Evolutionary conservation across 23 tunicate species (phyloP).

Genomic region (Halocynthia roretzi): DNA sequence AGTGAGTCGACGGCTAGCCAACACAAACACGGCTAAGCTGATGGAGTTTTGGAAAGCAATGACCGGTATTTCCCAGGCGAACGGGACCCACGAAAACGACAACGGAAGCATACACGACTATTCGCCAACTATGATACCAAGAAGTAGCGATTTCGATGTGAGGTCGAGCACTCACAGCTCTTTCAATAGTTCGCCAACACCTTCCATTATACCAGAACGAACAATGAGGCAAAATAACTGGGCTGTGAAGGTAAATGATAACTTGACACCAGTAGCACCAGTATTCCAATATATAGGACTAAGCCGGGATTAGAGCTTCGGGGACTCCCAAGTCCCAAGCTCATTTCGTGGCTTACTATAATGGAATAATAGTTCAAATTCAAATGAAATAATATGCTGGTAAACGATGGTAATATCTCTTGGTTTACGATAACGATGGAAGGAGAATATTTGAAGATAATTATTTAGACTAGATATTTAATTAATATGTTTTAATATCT

Average conservation of each 20-base stretch:
- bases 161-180: neutral
- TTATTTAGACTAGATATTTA: too few species aligned
- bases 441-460: too few species aligned
- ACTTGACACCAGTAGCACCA: too few species aligned
- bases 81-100: slow-evolving; percentile 13
- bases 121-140: slow-evolving; percentile 29
- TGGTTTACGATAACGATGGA: too few species aligned
- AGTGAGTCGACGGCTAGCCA: neutral
- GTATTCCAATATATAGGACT: too few species aligned
- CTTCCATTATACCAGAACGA: slow-evolving; percentile 76
- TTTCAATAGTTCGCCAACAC: neutral
- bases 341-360: too few species aligned
- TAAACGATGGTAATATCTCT: too few species aligned
- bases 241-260: slow-evolving; percentile 76
- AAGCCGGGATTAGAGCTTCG: too few species aligned
- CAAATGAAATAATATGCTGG: too few species aligned
- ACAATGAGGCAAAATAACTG: slow-evolving; percentile 97
- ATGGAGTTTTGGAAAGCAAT: slow-evolving; percentile 23
- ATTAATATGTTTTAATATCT: neutral
- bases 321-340: too few species aligned
- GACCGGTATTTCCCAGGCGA: slow-evolving; percentile 20
- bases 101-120: slow-evolving; percentile 5
- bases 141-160: slow-evolving; percentile 38
- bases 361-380: too few species aligned
- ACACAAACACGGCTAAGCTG: neutral